phyloP scores from a whole-genome alignment of 2,113 vertebrate species.

The Corydoras sp. region DNA sequence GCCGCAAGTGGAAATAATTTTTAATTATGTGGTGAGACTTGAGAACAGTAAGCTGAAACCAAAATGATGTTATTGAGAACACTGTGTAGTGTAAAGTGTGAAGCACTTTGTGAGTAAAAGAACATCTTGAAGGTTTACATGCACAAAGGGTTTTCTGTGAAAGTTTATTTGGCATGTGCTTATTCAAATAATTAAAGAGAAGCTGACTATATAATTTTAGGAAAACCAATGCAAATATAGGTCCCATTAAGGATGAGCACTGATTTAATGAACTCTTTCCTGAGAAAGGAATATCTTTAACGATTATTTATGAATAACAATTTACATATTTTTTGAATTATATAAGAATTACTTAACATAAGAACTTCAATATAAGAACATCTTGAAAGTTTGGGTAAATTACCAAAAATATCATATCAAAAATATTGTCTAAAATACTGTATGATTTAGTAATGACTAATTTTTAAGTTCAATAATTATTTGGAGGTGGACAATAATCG shows the following conservation, averaged over 20 bases:
- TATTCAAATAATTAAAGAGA: constrained; percentile 3
- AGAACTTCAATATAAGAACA: too few species aligned
- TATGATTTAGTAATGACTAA: not conserved
- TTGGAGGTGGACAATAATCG: not conserved
- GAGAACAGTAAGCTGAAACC: constrained; percentile 21
- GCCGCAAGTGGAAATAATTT: constrained; percentile 16
- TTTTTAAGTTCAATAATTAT: not conserved
- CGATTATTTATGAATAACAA: too few species aligned
- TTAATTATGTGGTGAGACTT: constrained; percentile 1
- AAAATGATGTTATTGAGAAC: not conserved
- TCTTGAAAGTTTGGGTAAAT: too few species aligned
- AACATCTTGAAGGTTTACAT: constrained; percentile 18
- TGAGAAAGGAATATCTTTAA: too few species aligned
- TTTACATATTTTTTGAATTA: too few species aligned
- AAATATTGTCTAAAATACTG: not conserved
- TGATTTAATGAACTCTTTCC: too few species aligned
- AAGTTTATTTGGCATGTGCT: constrained; percentile 33
- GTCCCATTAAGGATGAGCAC: too few species aligned
- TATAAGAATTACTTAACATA: too few species aligned
- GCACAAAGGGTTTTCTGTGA: constrained; percentile 26
- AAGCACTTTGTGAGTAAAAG: constrained; percentile 2
- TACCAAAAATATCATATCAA: too few species aligned
- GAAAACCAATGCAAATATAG: too few species aligned
- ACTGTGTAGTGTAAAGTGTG: constrained; percentile 15
- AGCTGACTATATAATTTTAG: too few species aligned